Evolutionary conservation across 1,140 invertebrate genomes (phyloP), one percentile per base, ranked within the genome.

Genomic region (Paramacrobiotus metropolitanus): DNA sequence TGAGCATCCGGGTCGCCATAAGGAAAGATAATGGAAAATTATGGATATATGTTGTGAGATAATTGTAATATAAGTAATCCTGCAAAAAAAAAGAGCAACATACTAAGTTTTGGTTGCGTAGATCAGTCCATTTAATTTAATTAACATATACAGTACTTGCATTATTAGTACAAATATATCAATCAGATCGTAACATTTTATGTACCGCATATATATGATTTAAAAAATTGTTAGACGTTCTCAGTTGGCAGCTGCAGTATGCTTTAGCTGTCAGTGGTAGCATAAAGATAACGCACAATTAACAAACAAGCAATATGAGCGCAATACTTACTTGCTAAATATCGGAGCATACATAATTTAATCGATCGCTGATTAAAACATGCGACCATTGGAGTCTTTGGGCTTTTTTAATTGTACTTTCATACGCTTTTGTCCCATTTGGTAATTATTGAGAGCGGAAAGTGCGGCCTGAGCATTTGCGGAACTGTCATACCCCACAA

Each of bases 371-470:
- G 9, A 4, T 24, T 55, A 55, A 24, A 55, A 55, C 15, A 55
- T 55, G 4, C 24, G 48, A 24, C 48, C 48, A 28, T 55, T 68
- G 64, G 69, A 75, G 73, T 91, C 88, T 80, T 92, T 94, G 67
- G 87, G 85, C 75, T 88, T 81, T 79, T 96, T 96, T 70, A 94
- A 80, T 77, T 95, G 90, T 72, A 96, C 91, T 81, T 95, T 95
- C 65, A 95, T 81, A 71, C 90, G 81, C 76, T 95, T 96, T 73
- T 86, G 91, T 70, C 90, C 90, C 74, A 95, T 89, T 77, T 93
- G 90, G 73, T 92, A 95, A 60, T 29, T 72, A 76, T 96, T 91
- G 90, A 96, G 94, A 67, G 86, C 85, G 71, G 89, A 84, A 68
- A 96, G 95, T 65, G 92, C 92, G 68, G 85, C 82, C 73, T 93